Evolutionary conservation across 2,888 invertebrate species (phyloP), one percentile per base, ranked within the genome.

Genomic region (Drosophila longiperda): DNA sequence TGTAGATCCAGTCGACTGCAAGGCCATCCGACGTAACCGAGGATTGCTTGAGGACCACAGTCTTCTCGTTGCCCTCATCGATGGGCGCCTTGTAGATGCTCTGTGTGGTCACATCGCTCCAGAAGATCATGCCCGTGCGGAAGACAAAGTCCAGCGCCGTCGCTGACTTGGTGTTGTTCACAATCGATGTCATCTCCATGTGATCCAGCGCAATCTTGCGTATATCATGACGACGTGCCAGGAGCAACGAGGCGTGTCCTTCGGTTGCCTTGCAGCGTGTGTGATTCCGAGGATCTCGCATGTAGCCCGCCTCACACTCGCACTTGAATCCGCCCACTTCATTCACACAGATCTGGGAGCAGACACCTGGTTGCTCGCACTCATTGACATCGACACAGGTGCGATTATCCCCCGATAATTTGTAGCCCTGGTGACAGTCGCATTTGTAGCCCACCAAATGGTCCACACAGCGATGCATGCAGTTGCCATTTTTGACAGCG

Each of bases 1-100:
- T 97, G 94, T 99, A 99, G 73, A 99, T 96, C 99, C 99, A 99
- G 93, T 99, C 99, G n/a, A 99, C 97, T 3, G 99, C 99, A 72
- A 99, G 94, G 5, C 99, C 99, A 93, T 99, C 99, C 0, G 99
- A 97, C 12, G 97, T 98, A 69, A 96, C 97, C 62, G 98, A 94
- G 89, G 97, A 97, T 72, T 97, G 95, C 61, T 96, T 96, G 42
- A 98, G 96, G 5, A 98, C 97, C 7, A 97, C 96, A 0, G 96
- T 96, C 73, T 96, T 95, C 83, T 97, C 97, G 89, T 96, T 96
- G 63, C 98, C 98, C 93, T 98, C 98, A 92, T 98, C 97, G 84
- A 98, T 98, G 32, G 98, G 98, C 23, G 98, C 98, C 97, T 97
- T 98, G 93, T 97, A 97, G 90, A 99, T 98, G 93, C 97, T 97